Evolutionary conservation across 2,113 vertebrate species (phyloP), one percentile per base, ranked within the genome.

Genomic region (Hypomesus transpacificus): DNA sequence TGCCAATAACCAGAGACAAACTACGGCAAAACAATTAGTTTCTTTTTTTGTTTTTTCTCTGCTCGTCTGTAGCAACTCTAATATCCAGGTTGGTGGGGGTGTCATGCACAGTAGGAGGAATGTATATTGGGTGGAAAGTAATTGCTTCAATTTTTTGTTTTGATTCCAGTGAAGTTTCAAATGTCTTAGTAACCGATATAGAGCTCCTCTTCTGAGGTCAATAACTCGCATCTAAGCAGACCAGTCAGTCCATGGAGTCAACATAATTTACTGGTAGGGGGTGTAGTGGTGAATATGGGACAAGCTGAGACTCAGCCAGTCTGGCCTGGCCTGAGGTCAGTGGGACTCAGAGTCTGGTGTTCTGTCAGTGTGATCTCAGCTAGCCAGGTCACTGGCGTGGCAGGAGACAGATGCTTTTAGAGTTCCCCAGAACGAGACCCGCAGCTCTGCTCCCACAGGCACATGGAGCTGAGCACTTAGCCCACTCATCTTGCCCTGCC

Each of bases 381-480:
- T 20, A 64, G 69, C 69, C 76, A 46, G 53, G 70, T 79, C 75
- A 70, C 52, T 62, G 3, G 22, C 8, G 31, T 52, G 59, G 70
- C 76, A 84, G 72, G 54, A 70, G 50, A 77, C 57, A 2, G 56
- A 70, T 71, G 57, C 63, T 80, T 75, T 79, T 57, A 76, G 75
- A 81, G 69, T 65, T 74, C 18, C 54, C 63, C 52, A 50, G 28
- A 73, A 50, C 54, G 21, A 52, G 67, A n/a, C 54, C 52, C 14
- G 75, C 53, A 63, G 74, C 75, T 66, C 61, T 14, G 70, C 69
- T 75, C 68, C 68, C 69, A n/a, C 53, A 9, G 65, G 77, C 67
- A 86, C 71, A 68, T 52, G 67, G 70, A 84, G 56, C 77, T 77
- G 77, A 87, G 75, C 79, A 84, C 78, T 88, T 81, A 85, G 73